Percentiles rank a stretch among this genome's conserved stretches.
Evolutionary conservation across 2,888 invertebrate genomes (phyloP).

Genomic region (Dryococelus australis): DNA sequence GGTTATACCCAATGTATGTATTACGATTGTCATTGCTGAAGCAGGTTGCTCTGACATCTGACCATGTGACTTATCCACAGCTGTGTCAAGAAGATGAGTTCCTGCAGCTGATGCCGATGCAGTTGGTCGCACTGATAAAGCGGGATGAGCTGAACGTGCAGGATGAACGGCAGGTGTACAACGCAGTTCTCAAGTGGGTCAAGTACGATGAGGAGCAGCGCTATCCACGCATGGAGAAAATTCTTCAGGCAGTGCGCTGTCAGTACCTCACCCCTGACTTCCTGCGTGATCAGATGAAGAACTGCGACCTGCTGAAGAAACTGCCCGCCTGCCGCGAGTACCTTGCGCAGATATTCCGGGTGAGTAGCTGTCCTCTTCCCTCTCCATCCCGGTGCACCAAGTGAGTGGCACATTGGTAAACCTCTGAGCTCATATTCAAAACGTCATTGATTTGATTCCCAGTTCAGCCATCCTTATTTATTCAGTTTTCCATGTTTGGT

Average conservation of each 20-base stretch:
- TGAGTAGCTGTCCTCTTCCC: constrained; percentile 50
- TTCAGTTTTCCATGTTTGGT: no score
- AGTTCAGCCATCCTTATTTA: no score
- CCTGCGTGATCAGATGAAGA: constrained; percentile 89
- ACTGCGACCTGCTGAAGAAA: constrained; percentile 86
- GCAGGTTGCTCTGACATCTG: no score
- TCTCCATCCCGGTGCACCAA: background rate
- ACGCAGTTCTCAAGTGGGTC: constrained; percentile 91
- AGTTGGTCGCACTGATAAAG: constrained; percentile 82
- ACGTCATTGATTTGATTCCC: no score
- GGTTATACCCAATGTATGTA: no score
- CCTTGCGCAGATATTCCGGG: constrained; percentile 86
- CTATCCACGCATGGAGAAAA: constrained; percentile 85
- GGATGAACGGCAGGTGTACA: constrained; percentile 91
- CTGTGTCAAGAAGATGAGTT: constrained; percentile 94
- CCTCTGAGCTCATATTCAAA: background rate
- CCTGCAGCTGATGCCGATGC: constrained; percentile 79
- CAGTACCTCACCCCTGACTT: constrained; percentile 92
- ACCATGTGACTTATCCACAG: constrained; percentile 56
- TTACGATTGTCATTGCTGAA: no score
- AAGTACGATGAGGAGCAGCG: constrained; percentile 86
- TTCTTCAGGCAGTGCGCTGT: constrained; percentile 87
- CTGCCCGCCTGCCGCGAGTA: constrained; percentile 90
- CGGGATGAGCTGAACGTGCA: constrained; percentile 92
- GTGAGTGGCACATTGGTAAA: background rate